phyloP scores from a whole-genome alignment of 2,113 vertebrate species.

The Carettochelys insculpta region DNA sequence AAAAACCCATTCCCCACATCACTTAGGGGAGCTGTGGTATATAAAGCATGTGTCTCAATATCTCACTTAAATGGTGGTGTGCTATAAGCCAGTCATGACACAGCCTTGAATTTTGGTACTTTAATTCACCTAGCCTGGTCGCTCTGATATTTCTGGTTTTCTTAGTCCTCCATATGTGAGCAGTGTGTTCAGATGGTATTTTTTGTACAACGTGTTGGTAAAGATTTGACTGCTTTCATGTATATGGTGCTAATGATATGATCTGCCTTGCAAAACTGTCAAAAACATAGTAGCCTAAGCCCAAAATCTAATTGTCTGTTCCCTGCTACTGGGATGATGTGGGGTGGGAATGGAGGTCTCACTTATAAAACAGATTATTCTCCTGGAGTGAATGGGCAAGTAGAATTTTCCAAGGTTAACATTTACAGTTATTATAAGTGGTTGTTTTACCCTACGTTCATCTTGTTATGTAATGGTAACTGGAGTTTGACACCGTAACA shows the following conservation, averaged over 20 bases:
- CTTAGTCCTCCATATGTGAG: constrained; percentile 9
- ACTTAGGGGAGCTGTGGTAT: background rate
- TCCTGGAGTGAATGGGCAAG: background rate
- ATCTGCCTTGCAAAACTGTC: constrained; percentile 8
- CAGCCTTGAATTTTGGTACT: background rate
- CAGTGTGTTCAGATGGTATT: background rate
- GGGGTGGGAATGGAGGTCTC: background rate
- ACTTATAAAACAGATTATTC: background rate
- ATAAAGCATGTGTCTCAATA: background rate
- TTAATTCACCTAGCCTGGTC: background rate
- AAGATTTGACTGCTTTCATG: constrained; percentile 11
- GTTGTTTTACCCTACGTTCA: background rate
- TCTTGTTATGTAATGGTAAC: background rate
- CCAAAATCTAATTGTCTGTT: background rate
- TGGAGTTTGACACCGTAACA: constrained; percentile 14
- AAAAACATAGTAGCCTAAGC: background rate
- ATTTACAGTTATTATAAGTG: background rate
- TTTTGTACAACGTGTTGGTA: background rate
- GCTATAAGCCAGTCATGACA: background rate
- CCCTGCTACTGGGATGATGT: background rate
- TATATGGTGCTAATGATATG: background rate
- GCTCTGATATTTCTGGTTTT: background rate
- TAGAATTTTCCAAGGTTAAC: background rate
- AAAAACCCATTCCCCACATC: constrained; percentile 5
- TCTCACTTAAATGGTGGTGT: background rate